Evolutionary conservation across 2,113 vertebrate species (phyloP).

Genomic region (Hirundichthys speculiger): DNA sequence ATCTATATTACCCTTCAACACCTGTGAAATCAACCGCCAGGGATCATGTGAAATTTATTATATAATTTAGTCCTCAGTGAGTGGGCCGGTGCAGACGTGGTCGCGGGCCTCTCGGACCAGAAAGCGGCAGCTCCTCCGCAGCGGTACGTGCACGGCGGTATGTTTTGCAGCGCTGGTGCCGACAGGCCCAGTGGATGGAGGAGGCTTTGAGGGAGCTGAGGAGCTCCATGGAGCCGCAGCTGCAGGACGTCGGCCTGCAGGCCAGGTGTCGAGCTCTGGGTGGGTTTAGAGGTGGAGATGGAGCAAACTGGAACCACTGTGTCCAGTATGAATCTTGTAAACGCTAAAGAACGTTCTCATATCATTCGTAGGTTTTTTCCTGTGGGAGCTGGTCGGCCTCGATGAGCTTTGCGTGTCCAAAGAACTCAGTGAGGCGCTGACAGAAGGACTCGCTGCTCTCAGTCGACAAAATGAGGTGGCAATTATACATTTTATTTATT

Average conservation of each 20-base stretch:
- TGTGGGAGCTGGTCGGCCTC: constrained; percentile 78
- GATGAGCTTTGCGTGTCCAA: constrained; percentile 47
- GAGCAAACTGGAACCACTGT: no score
- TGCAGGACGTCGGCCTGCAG: constrained; percentile 71
- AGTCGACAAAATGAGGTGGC: constrained; percentile 75
- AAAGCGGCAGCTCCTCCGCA: constrained; percentile 49
- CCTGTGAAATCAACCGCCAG: background rate
- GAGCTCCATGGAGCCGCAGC: constrained; percentile 63
- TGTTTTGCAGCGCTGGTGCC: constrained; percentile 82
- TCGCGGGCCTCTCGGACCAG: background rate
- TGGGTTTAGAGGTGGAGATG: no score
- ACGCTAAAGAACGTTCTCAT: background rate
- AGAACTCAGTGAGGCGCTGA: constrained; percentile 79
- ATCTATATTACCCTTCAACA: no score
- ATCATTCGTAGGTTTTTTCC: constrained; percentile 79
- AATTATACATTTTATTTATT: no score
- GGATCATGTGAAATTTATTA: no score
- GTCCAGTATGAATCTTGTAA: background rate
- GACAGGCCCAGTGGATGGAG: constrained; percentile 81
- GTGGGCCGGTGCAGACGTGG: constrained; percentile 73
- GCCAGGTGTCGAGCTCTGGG: constrained; percentile 81
- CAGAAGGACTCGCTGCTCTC: constrained; percentile 79
- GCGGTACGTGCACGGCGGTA: constrained; percentile 77
- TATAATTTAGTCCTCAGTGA: constrained; percentile 82
- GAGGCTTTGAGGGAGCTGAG: constrained; percentile 77